Evolutionary conservation across 2,113 vertebrate species (phyloP).

Genomic region (Synodontis membranacea): DNA sequence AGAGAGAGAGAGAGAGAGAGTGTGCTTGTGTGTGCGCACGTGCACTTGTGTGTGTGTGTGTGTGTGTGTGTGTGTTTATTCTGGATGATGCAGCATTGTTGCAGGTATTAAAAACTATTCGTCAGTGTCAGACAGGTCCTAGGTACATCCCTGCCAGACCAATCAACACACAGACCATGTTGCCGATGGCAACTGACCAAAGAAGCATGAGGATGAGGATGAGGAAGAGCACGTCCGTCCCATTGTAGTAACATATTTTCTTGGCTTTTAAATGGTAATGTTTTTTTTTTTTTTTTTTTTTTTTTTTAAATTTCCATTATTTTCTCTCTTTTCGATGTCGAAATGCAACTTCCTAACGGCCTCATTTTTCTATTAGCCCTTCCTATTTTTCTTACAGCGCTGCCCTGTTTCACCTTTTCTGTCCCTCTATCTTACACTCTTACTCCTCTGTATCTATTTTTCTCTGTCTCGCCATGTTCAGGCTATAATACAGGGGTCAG

Average conservation of each 20-base stretch:
- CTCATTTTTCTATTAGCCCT: constrained; percentile 57
- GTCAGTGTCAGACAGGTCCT: constrained; percentile 60
- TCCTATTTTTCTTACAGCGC: constrained; percentile 55
- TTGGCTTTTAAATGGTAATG: background rate
- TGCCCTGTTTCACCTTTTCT: constrained; percentile 53
- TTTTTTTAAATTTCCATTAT: background rate
- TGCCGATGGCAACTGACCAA: constrained; percentile 38
- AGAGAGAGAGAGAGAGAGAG: constrained; percentile 36
- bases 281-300: too few species aligned
- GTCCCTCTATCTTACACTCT: constrained; percentile 44
- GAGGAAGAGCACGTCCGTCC: background rate
- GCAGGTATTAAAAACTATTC: constrained; percentile 63
- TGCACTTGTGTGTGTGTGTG: constrained; percentile 26
- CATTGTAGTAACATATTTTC: background rate
- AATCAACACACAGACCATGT: constrained; percentile 53
- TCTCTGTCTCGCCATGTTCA: constrained; percentile 53
- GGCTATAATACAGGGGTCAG: constrained; percentile 89
- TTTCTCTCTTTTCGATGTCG: background rate
- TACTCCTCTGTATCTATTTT: constrained; percentile 27
- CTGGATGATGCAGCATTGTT: constrained; percentile 42
- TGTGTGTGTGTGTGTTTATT: constrained; percentile 27
- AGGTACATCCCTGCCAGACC: constrained; percentile 45
- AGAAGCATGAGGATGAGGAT: constrained; percentile 34
- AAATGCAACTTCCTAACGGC: constrained; percentile 23
- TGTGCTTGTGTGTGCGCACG: background rate